A percentile compares a stretch with the other conserved stretches of the same genome.
Conservation (phyloP, 2,113 vertebrate species). For the Bubo scandiacus region DNA sequence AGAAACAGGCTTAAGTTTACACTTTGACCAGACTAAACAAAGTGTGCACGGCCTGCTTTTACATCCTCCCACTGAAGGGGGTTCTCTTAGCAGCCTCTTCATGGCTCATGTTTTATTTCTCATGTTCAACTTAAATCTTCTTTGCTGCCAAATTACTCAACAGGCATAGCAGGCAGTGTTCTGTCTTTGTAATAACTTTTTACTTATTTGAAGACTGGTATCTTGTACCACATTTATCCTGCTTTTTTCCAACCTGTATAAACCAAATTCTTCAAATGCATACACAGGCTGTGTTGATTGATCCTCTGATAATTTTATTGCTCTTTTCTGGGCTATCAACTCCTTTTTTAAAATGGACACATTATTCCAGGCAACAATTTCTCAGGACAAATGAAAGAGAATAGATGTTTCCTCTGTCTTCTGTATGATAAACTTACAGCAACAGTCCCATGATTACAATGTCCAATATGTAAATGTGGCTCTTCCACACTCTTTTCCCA, state of each 20-base stretch:
- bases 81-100: neutral
- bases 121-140: neutral
- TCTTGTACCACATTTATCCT: neutral
- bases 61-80: neutral
- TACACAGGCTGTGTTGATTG: neutral
- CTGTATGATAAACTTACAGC: neutral
- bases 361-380: neutral
- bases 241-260: neutral
- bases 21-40: neutral
- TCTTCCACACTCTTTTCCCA: neutral
- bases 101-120: neutral
- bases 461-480: neutral
- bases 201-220: neutral
- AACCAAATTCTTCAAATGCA: neutral
- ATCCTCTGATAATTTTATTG: neutral
- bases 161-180: neutral
- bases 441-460: neutral
- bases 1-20: neutral
- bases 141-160: neutral
- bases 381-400: neutral
- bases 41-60: neutral
- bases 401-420: neutral
- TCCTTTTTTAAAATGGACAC: neutral
- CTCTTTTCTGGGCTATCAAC: neutral
- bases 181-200: neutral